These are phyloP conservation scores for Diaprepes abbreviatus DNA, from an alignment of 2,888 invertebrate species.

Conservation along the genomic window DNA sequence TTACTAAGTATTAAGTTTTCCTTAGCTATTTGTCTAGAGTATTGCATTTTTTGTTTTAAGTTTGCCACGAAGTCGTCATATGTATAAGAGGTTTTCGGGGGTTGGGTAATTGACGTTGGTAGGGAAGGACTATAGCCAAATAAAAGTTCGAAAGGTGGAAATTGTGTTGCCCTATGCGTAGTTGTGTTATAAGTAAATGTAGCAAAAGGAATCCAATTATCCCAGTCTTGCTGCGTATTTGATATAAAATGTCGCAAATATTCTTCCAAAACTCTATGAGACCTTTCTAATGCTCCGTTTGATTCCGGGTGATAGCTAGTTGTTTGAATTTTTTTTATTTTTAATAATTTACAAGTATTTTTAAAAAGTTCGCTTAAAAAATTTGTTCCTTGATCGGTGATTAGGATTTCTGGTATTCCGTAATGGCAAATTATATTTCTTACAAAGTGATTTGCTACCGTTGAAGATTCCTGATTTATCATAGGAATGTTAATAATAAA, in stretches of 20 bases:
- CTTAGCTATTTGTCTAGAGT: neutral
- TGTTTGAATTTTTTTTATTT: neutral
- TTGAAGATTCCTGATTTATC: neutral
- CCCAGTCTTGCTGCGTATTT: neutral
- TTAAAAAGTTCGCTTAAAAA: neutral
- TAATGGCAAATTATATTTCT: too few species aligned
- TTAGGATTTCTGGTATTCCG: too few species aligned
- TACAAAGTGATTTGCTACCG: slow-evolving; percentile 3
- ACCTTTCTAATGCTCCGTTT: slow-evolving; percentile 2
- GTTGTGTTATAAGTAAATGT: slow-evolving; percentile 6
- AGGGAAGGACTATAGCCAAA: too few species aligned
- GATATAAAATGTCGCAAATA: slow-evolving; percentile 9
- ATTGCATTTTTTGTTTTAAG: too few species aligned
- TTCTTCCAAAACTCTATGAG: slow-evolving; percentile 16
- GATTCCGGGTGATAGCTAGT: neutral
- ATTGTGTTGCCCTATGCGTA: neutral
- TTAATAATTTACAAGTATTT: too few species aligned
- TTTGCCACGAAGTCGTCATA: too few species aligned
- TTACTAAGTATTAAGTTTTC: neutral
- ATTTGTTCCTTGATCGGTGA: neutral
- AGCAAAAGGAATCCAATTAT: neutral
- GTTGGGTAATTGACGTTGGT: too few species aligned
- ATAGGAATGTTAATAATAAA: too few species aligned
- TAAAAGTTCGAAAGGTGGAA: too few species aligned
- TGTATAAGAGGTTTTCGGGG: too few species aligned